A percentile compares a stretch with the other conserved stretches of the same genome.
Conservation (phyloP, 2,797 vertebrate species). For the Zenarchopterus dispar region DNA sequence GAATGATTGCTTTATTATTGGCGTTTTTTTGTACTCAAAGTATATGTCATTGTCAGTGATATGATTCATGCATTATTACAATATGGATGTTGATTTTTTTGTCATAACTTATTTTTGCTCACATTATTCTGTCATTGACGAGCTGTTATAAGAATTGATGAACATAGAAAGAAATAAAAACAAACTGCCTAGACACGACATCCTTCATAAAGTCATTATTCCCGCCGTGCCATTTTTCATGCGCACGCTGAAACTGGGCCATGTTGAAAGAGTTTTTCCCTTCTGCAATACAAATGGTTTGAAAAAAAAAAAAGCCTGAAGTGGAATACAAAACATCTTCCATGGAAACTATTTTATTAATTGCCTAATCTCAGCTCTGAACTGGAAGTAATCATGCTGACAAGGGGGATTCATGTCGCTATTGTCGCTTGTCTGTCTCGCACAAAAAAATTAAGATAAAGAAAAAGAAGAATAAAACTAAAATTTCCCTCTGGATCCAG, state of each 20-base stretch:
- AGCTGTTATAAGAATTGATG: slow-evolving; percentile 20
- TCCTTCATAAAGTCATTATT: slow-evolving; percentile 12
- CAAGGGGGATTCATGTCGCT: no score
- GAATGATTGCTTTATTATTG: no score
- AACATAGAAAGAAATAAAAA: slow-evolving; percentile 22
- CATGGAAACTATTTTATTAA: slow-evolving; percentile 14
- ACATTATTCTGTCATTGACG: slow-evolving; percentile 2
- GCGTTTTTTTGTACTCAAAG: no score
- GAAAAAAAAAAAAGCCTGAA: slow-evolving; percentile 22
- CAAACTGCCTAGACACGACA: not conserved
- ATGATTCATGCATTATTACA: no score
- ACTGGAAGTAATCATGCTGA: not conserved
- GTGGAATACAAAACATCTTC: slow-evolving; percentile 9
- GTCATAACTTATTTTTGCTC: no score
- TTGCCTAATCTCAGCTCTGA: slow-evolving; percentile 3
- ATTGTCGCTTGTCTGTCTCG: no score
- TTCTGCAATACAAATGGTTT: slow-evolving; percentile 28
- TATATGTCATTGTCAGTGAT: no score
- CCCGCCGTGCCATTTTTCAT: slow-evolving; percentile 6
- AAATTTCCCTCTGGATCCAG: no score
- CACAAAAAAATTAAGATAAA: no score
- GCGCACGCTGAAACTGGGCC: slow-evolving; percentile 2
- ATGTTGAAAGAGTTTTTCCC: not conserved
- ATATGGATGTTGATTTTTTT: no score
- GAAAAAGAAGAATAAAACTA: no score